Conservation (phyloP, 2,113 vertebrate species). For the Psittacula cyanocephala region DNA sequence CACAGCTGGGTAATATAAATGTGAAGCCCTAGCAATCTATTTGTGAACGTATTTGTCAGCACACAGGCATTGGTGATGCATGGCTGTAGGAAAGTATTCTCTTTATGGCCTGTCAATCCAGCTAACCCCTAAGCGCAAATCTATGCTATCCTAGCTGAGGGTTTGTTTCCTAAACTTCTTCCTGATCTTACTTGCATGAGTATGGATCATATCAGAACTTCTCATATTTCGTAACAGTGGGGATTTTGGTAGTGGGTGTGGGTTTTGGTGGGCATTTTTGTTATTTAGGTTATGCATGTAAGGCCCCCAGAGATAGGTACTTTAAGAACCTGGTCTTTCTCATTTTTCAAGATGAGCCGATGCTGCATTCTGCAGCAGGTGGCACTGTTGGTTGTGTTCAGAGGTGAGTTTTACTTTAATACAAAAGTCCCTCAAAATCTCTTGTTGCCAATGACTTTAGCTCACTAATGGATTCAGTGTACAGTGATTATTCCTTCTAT, state of each 20-base stretch:
- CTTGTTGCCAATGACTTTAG: neutral
- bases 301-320: neutral
- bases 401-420: neutral
- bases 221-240: neutral
- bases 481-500: neutral
- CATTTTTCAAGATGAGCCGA: neutral
- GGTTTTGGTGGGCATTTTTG: neutral
- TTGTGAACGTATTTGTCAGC: neutral
- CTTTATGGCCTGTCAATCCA: neutral
- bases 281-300: neutral
- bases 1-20: neutral
- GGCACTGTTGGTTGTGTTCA: slow-evolving; percentile 26
- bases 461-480: neutral
- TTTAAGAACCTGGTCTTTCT: neutral
- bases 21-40: neutral
- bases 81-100: neutral
- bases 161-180: neutral
- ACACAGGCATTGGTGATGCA: too few relatives aligned
- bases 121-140: neutral
- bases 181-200: neutral
- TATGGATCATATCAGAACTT: neutral
- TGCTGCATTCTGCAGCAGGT: neutral
- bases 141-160: neutral
- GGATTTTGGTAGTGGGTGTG: neutral
- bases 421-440: neutral